Percentiles rank a stretch among this genome's conserved stretches.
Conservation (phyloP, 2,113 vertebrate genomes). For the Nanorana parkeri region DNA sequence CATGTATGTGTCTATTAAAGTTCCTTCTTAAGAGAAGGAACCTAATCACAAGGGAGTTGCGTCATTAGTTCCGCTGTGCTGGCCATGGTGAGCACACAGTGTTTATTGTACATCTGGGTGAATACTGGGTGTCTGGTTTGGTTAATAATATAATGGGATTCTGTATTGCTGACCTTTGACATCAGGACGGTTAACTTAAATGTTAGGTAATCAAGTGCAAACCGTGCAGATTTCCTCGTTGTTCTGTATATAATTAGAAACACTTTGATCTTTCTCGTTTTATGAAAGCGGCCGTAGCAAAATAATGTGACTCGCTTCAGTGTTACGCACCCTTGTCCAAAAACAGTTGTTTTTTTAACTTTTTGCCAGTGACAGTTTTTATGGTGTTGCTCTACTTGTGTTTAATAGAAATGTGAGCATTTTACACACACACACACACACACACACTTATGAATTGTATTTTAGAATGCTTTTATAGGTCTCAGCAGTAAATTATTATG, state of each 20-base stretch:
- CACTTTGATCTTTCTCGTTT: slow-evolving; percentile 26
- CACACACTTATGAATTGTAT: no score
- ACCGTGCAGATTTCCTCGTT: slow-evolving; percentile 1
- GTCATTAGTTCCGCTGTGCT: background rate
- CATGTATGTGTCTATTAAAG: no score
- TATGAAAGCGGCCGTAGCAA: background rate
- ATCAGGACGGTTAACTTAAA: background rate
- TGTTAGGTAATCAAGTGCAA: background rate
- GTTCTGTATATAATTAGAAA: background rate
- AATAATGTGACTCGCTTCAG: no score
- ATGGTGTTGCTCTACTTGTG: no score
- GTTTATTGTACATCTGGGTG: background rate
- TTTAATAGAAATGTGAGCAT: no score
- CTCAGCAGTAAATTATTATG: no score
- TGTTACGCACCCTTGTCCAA: no score
- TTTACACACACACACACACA: no score
- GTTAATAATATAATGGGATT: background rate
- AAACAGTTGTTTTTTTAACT: no score
- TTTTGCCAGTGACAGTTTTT: no score
- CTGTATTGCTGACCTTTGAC: slow-evolving; percentile 18
- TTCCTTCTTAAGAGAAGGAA: background rate
- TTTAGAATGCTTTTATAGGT: no score
- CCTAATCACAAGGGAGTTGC: background rate
- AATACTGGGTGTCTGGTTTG: background rate
- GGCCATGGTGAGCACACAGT: background rate